These are phyloP conservation scores for Harpegnathos saltator DNA, from an alignment of 1,140 invertebrate genomes.

Conservation along the genomic window DNA sequence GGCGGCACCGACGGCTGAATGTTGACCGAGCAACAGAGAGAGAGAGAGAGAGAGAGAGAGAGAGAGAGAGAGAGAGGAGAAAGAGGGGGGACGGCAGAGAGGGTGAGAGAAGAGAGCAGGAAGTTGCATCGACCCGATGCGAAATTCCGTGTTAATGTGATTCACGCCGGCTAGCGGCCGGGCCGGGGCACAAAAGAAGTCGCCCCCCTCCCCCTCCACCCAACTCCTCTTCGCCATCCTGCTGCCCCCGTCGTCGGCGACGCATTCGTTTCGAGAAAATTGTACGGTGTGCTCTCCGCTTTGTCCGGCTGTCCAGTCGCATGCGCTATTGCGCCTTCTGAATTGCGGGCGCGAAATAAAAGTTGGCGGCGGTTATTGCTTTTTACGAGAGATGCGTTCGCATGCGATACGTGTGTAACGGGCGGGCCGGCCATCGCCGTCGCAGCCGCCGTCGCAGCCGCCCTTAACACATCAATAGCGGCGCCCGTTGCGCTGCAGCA, in stretches of 20 bases:
- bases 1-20: slow-evolving; percentile 15
- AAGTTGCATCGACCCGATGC: slow-evolving; percentile 60
- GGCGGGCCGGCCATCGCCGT: background rate
- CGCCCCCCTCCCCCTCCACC: too few species aligned
- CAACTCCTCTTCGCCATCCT: too few species aligned
- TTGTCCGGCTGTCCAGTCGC: slow-evolving; percentile 46
- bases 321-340: slow-evolving; percentile 46
- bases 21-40: slow-evolving; percentile 45
- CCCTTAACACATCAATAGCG: slow-evolving; percentile 49
- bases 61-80: background rate
- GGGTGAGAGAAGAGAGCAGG: slow-evolving; percentile 17
- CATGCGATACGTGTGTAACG: slow-evolving; percentile 37
- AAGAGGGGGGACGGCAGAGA: background rate
- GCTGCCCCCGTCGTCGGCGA: too few species aligned
- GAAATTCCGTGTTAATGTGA: slow-evolving; percentile 74
- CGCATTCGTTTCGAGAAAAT: slow-evolving; percentile 64
- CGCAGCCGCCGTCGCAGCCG: background rate
- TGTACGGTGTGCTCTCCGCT: slow-evolving; percentile 56
- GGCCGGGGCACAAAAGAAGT: slow-evolving; percentile 66
- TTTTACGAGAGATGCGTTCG: slow-evolving; percentile 55
- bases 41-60: background rate
- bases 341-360: slow-evolving; percentile 55
- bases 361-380: slow-evolving; percentile 59
- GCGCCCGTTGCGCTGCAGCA: background rate
- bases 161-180: slow-evolving; percentile 66